These are phyloP conservation scores for Drosophila simulans DNA, from an alignment of 1,140 invertebrate species.

Conservation along the genomic window DNA sequence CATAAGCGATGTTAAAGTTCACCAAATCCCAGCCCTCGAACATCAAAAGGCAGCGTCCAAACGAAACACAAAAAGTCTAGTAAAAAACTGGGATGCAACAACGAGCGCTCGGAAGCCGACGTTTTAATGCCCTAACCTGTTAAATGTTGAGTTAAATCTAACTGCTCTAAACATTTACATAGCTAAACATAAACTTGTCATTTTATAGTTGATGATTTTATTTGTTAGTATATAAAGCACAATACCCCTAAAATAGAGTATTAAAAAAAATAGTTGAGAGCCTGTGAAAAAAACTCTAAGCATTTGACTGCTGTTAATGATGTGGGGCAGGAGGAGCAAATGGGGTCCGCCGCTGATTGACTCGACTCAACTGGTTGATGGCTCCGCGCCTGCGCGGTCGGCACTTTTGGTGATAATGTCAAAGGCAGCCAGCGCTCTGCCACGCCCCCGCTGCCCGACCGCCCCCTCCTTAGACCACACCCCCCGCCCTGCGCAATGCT, in stretches of 20 bases:
- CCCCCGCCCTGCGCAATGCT: slow-evolving; percentile 5
- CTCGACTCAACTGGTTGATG: slow-evolving; percentile 58
- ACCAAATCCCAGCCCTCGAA: slow-evolving; percentile 39
- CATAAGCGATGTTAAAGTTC: slow-evolving; percentile 83
- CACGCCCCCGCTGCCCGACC: slow-evolving; percentile 13
- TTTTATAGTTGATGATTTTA: too few relatives aligned
- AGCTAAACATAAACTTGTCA: too few relatives aligned
- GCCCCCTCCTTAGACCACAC: slow-evolving; percentile 22
- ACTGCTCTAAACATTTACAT: too few relatives aligned
- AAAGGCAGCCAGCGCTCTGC: slow-evolving; percentile 56
- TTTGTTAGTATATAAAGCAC: too few relatives aligned
- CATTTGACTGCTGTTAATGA: slow-evolving; percentile 33
- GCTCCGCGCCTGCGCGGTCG: slow-evolving; percentile 35
- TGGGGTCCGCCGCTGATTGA: slow-evolving; percentile 49
- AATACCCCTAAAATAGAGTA: slow-evolving; percentile 3
- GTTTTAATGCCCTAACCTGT: neutral
- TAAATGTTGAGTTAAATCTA: too few relatives aligned
- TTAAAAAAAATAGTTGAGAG: too few relatives aligned
- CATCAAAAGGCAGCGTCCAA: slow-evolving; percentile 49
- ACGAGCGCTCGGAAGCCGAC: neutral
- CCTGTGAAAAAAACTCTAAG: neutral
- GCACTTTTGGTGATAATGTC: slow-evolving; percentile 77
- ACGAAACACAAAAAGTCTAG: slow-evolving; percentile 4
- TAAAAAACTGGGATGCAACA: neutral
- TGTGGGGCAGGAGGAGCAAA: slow-evolving; percentile 32